Conservation (phyloP, 2,888 invertebrate species). For the Clanis bilineata region DNA sequence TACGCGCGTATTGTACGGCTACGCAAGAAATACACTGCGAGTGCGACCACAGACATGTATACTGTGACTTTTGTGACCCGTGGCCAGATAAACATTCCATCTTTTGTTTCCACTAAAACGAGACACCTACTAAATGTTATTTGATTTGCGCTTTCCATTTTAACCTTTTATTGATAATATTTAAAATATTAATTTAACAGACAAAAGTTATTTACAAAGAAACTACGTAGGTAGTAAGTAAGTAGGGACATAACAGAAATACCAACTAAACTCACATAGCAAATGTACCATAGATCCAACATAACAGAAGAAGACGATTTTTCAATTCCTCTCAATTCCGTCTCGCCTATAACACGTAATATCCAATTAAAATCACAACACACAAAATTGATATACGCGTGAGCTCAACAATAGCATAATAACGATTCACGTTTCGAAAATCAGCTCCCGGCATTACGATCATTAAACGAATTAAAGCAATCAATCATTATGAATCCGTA, state of each 20-base stretch:
- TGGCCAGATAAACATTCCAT: background rate
- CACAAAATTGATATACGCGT: background rate
- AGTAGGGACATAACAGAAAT: too few species aligned
- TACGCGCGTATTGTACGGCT: constrained; percentile 77
- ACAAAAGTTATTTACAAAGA: background rate
- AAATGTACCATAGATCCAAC: background rate
- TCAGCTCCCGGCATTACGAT: constrained; percentile 52
- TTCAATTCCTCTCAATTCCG: background rate
- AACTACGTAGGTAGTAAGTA: background rate
- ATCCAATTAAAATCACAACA: constrained; percentile 3
- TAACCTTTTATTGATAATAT: too few species aligned
- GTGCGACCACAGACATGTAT: too few species aligned
- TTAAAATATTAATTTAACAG: too few species aligned
- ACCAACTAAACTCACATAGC: too few species aligned
- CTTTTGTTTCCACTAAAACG: background rate
- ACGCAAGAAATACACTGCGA: constrained; percentile 45
- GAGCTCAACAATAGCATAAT: constrained; percentile 6
- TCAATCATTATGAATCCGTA: constrained; percentile 61
- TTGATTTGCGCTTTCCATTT: too few species aligned
- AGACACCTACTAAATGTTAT: background rate
- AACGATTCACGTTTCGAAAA: constrained; percentile 9
- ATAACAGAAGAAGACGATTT: background rate
- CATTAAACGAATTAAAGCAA: constrained; percentile 52
- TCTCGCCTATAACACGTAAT: background rate
- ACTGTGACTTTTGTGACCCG: constrained; percentile 51